phyloP scores from a whole-genome alignment of 2,797 vertebrate species.

The Lycodopsis pacificus region DNA sequence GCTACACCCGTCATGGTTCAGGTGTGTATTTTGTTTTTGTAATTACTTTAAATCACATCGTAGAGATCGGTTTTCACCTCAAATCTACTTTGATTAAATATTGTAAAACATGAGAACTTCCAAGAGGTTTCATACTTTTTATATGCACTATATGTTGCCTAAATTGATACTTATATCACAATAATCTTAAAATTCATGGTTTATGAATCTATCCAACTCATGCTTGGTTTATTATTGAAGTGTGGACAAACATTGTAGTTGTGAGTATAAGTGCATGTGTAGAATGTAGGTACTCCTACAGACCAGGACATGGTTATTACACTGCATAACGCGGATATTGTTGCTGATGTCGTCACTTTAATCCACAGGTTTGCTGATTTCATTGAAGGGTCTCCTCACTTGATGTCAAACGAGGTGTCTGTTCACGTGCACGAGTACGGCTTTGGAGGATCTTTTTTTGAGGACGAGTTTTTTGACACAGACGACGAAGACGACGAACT shows the following conservation, averaged over 20 bases:
- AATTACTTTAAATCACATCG: too few species aligned
- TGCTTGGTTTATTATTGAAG: background rate
- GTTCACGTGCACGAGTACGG: conserved; percentile 92
- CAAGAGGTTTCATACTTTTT: background rate
- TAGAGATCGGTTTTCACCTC: too few species aligned
- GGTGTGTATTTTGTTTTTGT: too few species aligned
- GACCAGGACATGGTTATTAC: background rate
- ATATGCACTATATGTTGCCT: background rate
- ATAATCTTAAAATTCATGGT: background rate
- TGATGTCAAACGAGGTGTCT: conserved; percentile 89
- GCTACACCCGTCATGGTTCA: too few species aligned
- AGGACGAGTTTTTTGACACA: conserved; percentile 89
- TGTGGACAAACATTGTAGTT: background rate
- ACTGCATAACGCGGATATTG: too few species aligned
- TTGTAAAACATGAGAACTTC: background rate
- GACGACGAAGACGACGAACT: conserved; percentile 81
- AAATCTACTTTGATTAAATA: background rate
- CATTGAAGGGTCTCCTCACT: conserved; percentile 90
- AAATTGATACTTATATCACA: background rate
- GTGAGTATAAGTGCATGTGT: background rate
- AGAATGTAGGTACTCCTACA: background rate
- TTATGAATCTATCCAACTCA: too few species aligned
- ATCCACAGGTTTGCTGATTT: conserved; percentile 94
- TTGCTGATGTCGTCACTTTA: background rate
- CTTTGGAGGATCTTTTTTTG: conserved; percentile 85